Evolutionary conservation across 2,888 invertebrate species (phyloP), one percentile per base, ranked within the genome.

Genomic region (Drosophila yooni): DNA sequence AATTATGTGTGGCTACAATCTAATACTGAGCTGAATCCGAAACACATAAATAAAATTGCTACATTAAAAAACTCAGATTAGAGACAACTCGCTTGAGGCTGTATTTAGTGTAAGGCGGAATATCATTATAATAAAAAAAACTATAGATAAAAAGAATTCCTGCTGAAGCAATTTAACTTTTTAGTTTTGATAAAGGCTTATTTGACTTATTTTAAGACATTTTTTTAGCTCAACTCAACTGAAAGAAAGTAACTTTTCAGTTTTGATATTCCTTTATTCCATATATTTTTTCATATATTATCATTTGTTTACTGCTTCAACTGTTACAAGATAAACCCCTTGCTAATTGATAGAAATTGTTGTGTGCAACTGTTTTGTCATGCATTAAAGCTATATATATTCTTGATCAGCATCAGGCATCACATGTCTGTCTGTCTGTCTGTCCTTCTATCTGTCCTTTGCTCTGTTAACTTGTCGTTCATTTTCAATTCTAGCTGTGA

Each of bases 71-170:
- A 13, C 13, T 3, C 0, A 3, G 21, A 21, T 3, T 2, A 21
- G 21, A 21, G 7, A 7, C n/a, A n/a, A 40, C n/a, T 40, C n/a
- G 40, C 40, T 40, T n/a, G n/a, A 10, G n/a, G 40, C 21, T 21
- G 21, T 43, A 11, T 13, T 43, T 11, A 11, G 21, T 11, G 10
- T 43, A 11, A 6, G 43, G n/a, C n/a, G 11, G n/a, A 11, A 11
- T 11, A 10, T 18, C 36, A 18, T 18, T 36, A 36, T 36, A 7
- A 18, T 2, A 7, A 36, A 15, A n/a, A 15, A 36, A 36, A 18
- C 36, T 1, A 3, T 0, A 38, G n/a, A 21, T 21, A 13, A 0
- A 13, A 21, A 10, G 11, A 11, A 11, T 18, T 18, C 0, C 1
- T 2, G 2, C 11, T 40, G 2, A 43, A 5, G 0, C 11, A 6